Evolutionary conservation across 2,113 vertebrate species (phyloP), one percentile per base, ranked within the genome.

Genomic region (Pavo muticus): DNA sequence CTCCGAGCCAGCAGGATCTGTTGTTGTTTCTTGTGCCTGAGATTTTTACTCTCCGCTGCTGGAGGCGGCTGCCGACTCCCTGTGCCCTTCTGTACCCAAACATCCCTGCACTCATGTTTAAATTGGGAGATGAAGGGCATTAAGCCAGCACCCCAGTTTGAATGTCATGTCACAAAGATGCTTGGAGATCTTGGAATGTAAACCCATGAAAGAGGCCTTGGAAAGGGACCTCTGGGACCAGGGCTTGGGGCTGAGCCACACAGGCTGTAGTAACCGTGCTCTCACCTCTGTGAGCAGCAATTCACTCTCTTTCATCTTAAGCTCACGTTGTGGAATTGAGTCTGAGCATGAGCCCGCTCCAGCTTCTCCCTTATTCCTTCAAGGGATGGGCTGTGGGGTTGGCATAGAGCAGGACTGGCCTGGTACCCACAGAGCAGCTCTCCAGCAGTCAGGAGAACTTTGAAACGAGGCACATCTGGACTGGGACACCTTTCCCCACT

Each of bases 1-100:
- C 56, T 65, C 45, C 14, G 27, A 70, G 61, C 56, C 78, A 19
- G 45, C 35, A 2, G 30, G 29, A 1, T 32, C 57, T 65, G 1
- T 1, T 13, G 14, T 42, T 42, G 37, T 5, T n/a, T 57, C 67
- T 17, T 3, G 45, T 59, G 35, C 35, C 21, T 11, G 0, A 24
- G 45, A 3, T 30, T 2, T 19, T 88, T 82, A 9, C 29, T 57
- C 32, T 57, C 27, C 11, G 23, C 14, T 64, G 48, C 61, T 69
- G 54, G 64, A 21, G 54, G 47, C 3, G 20, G 17, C 10, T 39
- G 63, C 42, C 64, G 61, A 14, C 21, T 48, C 42, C 19, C 23
- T n/a, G 12, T 40, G 42, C 44, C 21, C 57, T 63, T 40, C 52
- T 54, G 52, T 54, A 17, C 61, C 39, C 30, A 29, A 73, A 88